Conservation (phyloP, 2,888 invertebrate genomes). For the Lepas anatifera region DNA sequence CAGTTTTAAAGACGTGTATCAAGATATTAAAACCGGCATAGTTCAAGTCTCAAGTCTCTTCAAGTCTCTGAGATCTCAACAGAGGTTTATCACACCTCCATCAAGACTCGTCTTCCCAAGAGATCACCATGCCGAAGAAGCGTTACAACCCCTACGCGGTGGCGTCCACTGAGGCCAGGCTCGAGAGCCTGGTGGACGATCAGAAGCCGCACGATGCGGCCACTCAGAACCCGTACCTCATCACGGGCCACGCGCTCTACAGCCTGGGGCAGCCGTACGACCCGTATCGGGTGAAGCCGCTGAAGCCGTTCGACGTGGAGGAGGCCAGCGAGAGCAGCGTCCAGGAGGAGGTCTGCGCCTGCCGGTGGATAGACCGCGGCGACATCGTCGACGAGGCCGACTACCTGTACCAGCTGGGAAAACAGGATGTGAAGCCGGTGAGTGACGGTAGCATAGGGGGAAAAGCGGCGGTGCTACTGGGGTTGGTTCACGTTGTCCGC, state of each 20-base stretch:
- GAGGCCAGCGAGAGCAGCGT: not conserved
- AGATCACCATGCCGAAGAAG: not conserved
- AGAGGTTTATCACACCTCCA: too few relatives aligned
- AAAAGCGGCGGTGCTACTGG: too few relatives aligned
- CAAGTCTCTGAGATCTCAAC: too few relatives aligned
- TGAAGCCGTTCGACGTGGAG: constrained; percentile 2
- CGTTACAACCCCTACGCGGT: constrained; percentile 9
- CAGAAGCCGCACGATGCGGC: not conserved
- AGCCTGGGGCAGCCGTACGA: not conserved
- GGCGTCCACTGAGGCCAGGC: not conserved
- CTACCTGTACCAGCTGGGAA: constrained; percentile 4
- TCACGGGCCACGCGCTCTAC: constrained; percentile 2
- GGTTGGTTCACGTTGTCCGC: too few relatives aligned
- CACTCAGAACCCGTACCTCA: not conserved
- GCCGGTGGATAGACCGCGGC: constrained; percentile 3
- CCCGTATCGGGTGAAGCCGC: constrained; percentile 1
- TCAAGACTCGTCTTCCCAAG: too few relatives aligned
- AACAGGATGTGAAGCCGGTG: not conserved
- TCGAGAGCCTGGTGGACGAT: not conserved
- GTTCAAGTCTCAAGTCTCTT: too few relatives aligned
- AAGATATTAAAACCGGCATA: too few relatives aligned
- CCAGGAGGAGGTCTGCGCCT: not conserved
- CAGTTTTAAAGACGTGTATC: too few relatives aligned
- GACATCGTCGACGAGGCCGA: constrained; percentile 4
- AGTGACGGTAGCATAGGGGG: not conserved